Percentiles rank a stretch among this genome's conserved stretches.
Conservation (phyloP, 2,113 vertebrate species). For the Catharus minimus region DNA sequence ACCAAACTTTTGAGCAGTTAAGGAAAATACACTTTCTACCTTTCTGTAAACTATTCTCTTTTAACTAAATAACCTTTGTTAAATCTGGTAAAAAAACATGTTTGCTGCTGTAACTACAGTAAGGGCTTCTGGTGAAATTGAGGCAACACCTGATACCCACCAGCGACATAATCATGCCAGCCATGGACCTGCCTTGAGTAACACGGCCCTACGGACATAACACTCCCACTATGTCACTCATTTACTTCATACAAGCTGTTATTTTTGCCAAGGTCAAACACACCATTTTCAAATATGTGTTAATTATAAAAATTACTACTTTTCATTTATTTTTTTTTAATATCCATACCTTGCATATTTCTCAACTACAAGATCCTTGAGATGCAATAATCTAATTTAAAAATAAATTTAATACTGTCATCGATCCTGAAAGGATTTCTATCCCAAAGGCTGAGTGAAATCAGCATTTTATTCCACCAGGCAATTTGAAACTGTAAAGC, state of each 20-base stretch:
- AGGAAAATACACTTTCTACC: neutral
- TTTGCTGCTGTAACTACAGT: neutral
- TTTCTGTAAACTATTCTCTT: neutral
- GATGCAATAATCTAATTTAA: neutral
- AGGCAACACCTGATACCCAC: neutral
- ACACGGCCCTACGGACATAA: neutral
- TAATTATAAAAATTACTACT: neutral
- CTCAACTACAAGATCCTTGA: neutral
- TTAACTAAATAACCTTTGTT: neutral
- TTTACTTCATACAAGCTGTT: neutral
- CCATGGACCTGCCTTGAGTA: neutral
- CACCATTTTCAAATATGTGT: neutral
- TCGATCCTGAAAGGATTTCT: neutral
- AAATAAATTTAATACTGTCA: neutral
- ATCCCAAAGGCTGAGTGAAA: slow-evolving; percentile 28
- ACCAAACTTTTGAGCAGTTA: neutral
- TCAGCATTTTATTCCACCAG: slow-evolving; percentile 20
- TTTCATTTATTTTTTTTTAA: neutral
- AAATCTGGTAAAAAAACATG: neutral
- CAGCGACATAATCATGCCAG: neutral
- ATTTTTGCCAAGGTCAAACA: slow-evolving; percentile 32
- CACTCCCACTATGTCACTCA: neutral
- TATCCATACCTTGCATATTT: neutral
- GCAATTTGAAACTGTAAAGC: slow-evolving; percentile 33
- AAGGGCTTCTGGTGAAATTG: neutral